Evolutionary conservation across 2,113 vertebrate genomes (phyloP).

Genomic region (Cercocebus atys): DNA sequence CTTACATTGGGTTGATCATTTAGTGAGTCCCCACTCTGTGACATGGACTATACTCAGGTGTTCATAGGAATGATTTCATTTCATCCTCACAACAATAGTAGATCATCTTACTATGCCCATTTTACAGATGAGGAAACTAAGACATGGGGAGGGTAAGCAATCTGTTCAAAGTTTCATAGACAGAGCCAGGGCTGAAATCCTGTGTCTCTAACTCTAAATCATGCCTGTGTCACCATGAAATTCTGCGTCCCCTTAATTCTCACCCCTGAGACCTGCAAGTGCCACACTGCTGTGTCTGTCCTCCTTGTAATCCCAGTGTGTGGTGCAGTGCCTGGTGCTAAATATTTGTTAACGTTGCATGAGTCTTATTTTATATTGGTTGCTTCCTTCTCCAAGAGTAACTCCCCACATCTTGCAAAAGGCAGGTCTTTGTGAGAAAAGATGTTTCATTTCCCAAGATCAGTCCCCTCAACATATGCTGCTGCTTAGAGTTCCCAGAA

Average conservation of each 20-base stretch:
- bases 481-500: neutral
- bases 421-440: constrained; percentile 36
- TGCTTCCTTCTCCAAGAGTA: constrained; percentile 22
- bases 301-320: neutral
- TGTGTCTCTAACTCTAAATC: neutral
- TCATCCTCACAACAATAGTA: neutral
- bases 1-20: neutral
- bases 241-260: neutral
- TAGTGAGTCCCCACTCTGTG: neutral
- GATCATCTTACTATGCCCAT: neutral
- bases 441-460: neutral
- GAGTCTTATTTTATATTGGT: neutral
- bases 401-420: constrained; percentile 25
- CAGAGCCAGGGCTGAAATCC: neutral
- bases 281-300: neutral
- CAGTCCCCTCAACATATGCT: neutral
- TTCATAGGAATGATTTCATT: neutral
- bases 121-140: neutral
- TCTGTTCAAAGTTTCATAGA: neutral
- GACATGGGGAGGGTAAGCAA: neutral
- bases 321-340: neutral
- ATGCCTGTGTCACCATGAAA: neutral
- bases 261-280: neutral
- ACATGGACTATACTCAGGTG: neutral
- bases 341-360: neutral